Evolutionary conservation across 2,113 vertebrate genomes (phyloP), one percentile per base, ranked within the genome.

Genomic region (Pitta sordida): DNA sequence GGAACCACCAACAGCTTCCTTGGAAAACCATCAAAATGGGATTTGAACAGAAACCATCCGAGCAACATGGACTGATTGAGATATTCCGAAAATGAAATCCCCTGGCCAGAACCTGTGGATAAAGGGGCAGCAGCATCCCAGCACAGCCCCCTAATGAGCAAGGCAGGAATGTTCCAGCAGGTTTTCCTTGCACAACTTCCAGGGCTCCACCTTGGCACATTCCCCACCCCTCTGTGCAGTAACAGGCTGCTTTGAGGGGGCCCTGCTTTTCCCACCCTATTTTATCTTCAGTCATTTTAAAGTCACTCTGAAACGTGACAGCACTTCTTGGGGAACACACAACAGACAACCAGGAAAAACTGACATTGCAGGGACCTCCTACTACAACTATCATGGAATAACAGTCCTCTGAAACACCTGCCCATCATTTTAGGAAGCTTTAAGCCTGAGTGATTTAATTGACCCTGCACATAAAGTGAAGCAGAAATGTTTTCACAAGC

Each of bases 31-130:
- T 9, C 14, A 19, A 10, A 56, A 55, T 0, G 29, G 32, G 18
- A 29, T 36, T 21, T 41, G 23, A n/a, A 6, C 0, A 1, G 10
- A 41, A 10, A 22, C 30, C 20, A 18, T 2, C 13, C 18, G 36
- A 32, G 20, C n/a, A 26, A 2, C 34, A 19, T 13, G 10, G 49
- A 15, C 4, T 7, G 22, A 36, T 4, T 34, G 36, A 46, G 14
- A 32, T 0, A 14, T 8, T n/a, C 37, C 62, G 26, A 30, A 32
- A 16, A 18, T 2, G 29, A 24, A 37, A 17, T 51, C 34, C 27
- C 60, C 18, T 16, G 52, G 6, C 15, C 24, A 27, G 30, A 32
- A 39, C 18, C 30, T 37, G 49, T 5, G 14, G 13, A 11, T 17
- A 15, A 71, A 22, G 37, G 10, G 37, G 17, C 10, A 15, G 41